phyloP scores from a whole-genome alignment of 2,113 vertebrate genomes.

The Tautogolabrus adspersus region DNA sequence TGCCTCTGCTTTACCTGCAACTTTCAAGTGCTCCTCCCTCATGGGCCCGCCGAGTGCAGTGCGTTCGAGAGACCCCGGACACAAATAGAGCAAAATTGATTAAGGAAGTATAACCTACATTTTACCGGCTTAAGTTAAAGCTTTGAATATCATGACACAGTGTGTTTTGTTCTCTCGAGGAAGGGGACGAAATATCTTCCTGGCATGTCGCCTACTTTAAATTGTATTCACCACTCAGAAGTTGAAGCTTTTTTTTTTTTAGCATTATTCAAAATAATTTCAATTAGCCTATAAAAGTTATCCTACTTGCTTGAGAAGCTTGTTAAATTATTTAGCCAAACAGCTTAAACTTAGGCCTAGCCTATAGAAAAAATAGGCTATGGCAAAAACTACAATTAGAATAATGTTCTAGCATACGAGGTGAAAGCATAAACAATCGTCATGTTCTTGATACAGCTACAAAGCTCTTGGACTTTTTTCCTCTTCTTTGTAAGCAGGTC shows the following conservation, averaged over 20 bases:
- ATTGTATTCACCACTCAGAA: neutral
- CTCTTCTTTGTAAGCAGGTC: neutral
- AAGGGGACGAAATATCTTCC: neutral
- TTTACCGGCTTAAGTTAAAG: neutral
- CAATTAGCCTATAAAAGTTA: neutral
- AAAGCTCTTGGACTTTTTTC: neutral
- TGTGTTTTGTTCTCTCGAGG: neutral
- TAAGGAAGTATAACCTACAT: neutral
- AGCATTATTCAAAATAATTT: neutral
- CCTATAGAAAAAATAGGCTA: neutral
- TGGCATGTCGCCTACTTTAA: neutral
- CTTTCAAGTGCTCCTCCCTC: slow-evolving; percentile 46
- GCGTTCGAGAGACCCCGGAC: neutral
- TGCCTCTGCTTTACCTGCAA: slow-evolving; percentile 62
- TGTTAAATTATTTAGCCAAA: neutral
- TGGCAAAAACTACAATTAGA: neutral
- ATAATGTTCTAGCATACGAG: neutral
- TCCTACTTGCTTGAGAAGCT: neutral
- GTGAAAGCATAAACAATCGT: neutral
- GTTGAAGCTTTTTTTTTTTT: neutral
- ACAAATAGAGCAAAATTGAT: neutral
- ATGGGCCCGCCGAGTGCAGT: neutral
- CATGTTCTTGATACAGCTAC: neutral
- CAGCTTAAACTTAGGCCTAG: too few relatives aligned
- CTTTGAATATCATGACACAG: neutral